These are phyloP conservation scores for Neodiprion virginianus DNA, from an alignment of 1,140 invertebrate genomes.

Conservation along the genomic window DNA sequence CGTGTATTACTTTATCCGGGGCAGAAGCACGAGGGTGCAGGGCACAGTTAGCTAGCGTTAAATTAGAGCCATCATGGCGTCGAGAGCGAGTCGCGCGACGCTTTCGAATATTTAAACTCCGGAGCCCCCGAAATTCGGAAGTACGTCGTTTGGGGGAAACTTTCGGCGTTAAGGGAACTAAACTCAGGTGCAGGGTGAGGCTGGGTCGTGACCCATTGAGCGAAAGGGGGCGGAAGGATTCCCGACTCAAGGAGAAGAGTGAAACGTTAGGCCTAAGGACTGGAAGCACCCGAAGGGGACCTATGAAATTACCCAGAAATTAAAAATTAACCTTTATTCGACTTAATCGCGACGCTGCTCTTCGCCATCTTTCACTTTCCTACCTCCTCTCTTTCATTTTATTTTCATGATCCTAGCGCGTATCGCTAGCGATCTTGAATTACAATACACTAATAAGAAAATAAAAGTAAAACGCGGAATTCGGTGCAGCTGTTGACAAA, in stretches of 20 bases:
- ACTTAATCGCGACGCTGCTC: not conserved
- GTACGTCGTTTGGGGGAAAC: slow-evolving; percentile 37
- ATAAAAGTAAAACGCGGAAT: no score
- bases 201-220: not conserved
- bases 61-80: slow-evolving; percentile 43
- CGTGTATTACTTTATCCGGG: no score
- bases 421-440: no score
- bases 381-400: no score
- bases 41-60: slow-evolving; percentile 42
- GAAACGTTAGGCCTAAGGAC: slow-evolving; percentile 4
- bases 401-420: no score
- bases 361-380: no score
- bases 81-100: slow-evolving; percentile 11
- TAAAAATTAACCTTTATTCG: not conserved
- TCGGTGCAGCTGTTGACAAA: no score
- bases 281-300: not conserved
- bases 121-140: slow-evolving; percentile 39
- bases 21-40: not conserved
- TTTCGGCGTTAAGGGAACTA: slow-evolving; percentile 36
- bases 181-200: slow-evolving; percentile 1
- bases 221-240: not conserved
- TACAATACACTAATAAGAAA: no score
- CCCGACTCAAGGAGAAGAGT: not conserved
- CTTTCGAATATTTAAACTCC: slow-evolving; percentile 44
- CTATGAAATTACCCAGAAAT: not conserved